Conservation (phyloP, 2,113 vertebrate genomes). For the Pelodiscus sinensis region DNA sequence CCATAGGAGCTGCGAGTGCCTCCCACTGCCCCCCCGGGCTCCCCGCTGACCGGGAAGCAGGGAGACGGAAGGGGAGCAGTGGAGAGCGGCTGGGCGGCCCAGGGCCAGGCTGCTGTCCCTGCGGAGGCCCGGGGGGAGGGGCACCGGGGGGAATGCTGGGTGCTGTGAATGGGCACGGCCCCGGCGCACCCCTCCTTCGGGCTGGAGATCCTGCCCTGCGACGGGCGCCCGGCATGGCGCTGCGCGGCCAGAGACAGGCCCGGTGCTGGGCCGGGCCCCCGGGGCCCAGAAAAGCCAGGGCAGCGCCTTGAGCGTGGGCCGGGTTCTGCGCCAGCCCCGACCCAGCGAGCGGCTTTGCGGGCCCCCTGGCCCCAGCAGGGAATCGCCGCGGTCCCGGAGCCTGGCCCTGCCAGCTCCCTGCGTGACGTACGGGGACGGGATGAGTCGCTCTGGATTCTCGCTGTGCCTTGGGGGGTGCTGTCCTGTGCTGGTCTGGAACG, state of each 20-base stretch:
- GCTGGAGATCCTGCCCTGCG: too few relatives aligned
- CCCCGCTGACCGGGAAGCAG: neutral
- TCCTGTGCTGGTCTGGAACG: too few relatives aligned
- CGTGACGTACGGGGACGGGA: too few relatives aligned
- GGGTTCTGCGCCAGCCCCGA: neutral
- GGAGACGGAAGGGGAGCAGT: neutral
- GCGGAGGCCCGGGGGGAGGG: neutral
- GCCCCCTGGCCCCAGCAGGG: neutral
- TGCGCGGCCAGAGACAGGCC: neutral
- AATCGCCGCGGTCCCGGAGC: neutral
- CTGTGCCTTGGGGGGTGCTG: too few relatives aligned
- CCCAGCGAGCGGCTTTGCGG: too few relatives aligned
- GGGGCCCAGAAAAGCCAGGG: neutral
- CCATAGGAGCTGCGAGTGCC: too few relatives aligned
- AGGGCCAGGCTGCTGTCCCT: neutral
- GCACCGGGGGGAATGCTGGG: neutral
- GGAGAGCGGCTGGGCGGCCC: neutral
- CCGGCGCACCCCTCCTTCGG: too few relatives aligned
- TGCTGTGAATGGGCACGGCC: neutral
- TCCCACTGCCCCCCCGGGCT: too few relatives aligned
- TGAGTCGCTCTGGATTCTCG: too few relatives aligned
- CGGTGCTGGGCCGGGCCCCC: neutral
- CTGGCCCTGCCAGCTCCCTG: neutral
- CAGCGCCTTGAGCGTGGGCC: neutral
- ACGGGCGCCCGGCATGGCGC: neutral